These are phyloP conservation scores for Onychorhynchus coronatus DNA, from an alignment of 2,113 vertebrate species.

Conservation along the genomic window DNA sequence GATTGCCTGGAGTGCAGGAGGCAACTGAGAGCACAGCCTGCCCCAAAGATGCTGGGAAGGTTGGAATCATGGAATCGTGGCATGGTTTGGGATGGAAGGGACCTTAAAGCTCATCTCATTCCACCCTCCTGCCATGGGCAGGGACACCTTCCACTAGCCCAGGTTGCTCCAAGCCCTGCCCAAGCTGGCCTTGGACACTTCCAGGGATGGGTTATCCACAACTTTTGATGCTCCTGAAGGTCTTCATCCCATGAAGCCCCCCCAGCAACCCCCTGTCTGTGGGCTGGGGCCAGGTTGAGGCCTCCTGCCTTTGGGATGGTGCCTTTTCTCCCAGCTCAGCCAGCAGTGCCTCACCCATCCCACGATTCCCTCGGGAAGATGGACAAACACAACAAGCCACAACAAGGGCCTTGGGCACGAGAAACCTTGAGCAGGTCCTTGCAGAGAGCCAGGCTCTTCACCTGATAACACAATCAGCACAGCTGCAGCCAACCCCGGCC, in stretches of 20 bases:
- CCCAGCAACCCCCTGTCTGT: rapidly evolving
- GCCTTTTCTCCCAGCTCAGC: neutral
- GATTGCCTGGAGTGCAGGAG: neutral
- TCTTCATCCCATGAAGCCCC: neutral
- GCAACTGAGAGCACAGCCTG: neutral
- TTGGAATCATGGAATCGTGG: neutral
- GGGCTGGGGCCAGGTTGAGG: rapidly evolving
- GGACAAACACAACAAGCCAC: neutral
- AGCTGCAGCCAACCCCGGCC: neutral
- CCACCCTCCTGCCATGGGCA: neutral
- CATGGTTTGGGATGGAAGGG: neutral
- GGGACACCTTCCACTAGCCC: neutral
- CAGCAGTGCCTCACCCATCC: neutral
- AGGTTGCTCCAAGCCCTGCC: neutral
- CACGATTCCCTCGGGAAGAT: neutral
- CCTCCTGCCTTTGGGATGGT: rapidly evolving
- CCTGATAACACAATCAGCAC: neutral
- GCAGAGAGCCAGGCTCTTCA: neutral
- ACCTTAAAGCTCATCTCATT: neutral
- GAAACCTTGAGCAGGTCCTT: neutral
- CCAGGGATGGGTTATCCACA: neutral
- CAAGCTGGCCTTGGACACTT: neutral
- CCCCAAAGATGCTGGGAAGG: neutral
- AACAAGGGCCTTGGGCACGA: neutral
- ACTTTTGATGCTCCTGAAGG: neutral